A percentile compares a stretch with the other conserved stretches of the same genome.
phyloP scores from a whole-genome alignment of 2,888 invertebrate genomes.

The Rhynchonema sp. region DNA sequence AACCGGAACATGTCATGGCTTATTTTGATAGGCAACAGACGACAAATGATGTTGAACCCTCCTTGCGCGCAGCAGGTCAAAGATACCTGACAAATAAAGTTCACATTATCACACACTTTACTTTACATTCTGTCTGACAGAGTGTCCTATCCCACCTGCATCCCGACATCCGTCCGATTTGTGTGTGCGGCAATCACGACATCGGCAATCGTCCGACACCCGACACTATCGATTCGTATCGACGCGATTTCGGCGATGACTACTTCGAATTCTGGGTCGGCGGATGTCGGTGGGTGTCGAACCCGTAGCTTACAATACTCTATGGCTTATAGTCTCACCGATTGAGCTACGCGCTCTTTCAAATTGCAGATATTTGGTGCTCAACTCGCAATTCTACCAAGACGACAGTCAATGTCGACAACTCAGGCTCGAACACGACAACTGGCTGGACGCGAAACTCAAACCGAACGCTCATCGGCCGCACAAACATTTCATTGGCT shows the following conservation, averaged over 20 bases:
- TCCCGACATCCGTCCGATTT: slow-evolving; percentile 33
- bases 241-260: slow-evolving; percentile 30
- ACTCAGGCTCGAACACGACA: slow-evolving; percentile 25
- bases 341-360: no score
- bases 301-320: neutral
- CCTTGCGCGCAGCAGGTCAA: no score
- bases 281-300: slow-evolving; percentile 33
- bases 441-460: slow-evolving; percentile 32
- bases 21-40: no score
- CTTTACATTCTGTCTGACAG: no score
- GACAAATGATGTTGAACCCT: no score
- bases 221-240: slow-evolving; percentile 24
- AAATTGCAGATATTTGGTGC: slow-evolving; percentile 30
- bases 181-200: slow-evolving; percentile 39
- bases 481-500: slow-evolving; percentile 7
- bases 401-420: slow-evolving; percentile 15
- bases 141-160: slow-evolving; percentile 30
- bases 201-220: slow-evolving; percentile 34
- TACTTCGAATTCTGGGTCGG: slow-evolving; percentile 36
- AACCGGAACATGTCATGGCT: no score
- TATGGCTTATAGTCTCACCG: no score
- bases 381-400: slow-evolving; percentile 35
- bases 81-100: no score
- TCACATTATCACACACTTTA: no score
- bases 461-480: neutral